phyloP scores from a whole-genome alignment of 2,797 vertebrate species.

The Artibeus jamaicensis region DNA sequence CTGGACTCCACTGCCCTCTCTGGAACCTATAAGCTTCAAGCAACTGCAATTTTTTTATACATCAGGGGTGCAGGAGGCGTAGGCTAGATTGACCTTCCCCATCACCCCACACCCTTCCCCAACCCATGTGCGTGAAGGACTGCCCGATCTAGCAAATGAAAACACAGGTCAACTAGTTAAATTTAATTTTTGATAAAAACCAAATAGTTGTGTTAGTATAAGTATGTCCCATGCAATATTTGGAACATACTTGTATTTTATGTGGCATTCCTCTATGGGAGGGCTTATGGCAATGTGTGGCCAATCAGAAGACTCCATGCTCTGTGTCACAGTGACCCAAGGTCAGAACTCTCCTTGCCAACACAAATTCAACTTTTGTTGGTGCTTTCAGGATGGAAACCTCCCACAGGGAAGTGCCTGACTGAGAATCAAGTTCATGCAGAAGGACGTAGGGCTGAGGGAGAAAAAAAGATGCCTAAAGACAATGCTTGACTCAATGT shows the following conservation, averaged over 20 bases:
- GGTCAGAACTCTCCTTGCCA: background rate
- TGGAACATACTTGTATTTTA: background rate
- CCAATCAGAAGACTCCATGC: background rate
- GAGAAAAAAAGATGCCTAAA: background rate
- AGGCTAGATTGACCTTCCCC: background rate
- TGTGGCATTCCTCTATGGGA: background rate
- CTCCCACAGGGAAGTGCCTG: background rate
- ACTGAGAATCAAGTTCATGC: background rate
- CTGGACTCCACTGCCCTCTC: background rate
- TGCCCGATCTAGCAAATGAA: background rate
- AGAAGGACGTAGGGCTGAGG: background rate
- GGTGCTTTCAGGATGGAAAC: background rate
- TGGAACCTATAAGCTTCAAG: background rate
- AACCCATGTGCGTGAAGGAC: background rate
- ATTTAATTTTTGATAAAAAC: constrained; percentile 17
- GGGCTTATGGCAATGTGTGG: background rate
- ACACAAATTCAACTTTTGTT: background rate
- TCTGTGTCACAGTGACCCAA: background rate
- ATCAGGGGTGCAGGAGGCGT: background rate
- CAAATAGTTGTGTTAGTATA: background rate
- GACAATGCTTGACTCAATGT: background rate
- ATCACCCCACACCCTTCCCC: background rate
- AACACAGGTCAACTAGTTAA: background rate
- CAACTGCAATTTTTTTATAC: background rate
- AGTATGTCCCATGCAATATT: background rate